A percentile compares a stretch with the other conserved stretches of the same genome.
phyloP scores from a whole-genome alignment of 2,797 vertebrate genomes.

The Harpagifer antarcticus region DNA sequence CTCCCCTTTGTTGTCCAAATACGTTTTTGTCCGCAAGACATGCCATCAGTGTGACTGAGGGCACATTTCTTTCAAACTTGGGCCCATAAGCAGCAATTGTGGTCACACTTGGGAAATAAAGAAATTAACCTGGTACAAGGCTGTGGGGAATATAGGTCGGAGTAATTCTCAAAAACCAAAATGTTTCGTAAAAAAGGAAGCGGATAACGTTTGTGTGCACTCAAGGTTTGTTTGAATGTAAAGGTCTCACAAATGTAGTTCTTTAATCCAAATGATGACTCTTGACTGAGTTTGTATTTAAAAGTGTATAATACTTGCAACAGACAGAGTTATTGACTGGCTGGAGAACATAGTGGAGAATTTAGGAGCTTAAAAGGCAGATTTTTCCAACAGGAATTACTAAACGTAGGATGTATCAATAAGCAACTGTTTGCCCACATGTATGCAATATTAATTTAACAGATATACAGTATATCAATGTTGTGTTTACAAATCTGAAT shows the following conservation, averaged over 20 bases:
- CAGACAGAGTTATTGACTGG: neutral
- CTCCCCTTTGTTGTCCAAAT: conserved; percentile 62
- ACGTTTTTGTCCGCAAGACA: conserved; percentile 61
- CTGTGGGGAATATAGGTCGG: conserved; percentile 42
- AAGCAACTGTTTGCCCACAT: too few relatives aligned
- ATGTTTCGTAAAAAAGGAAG: neutral
- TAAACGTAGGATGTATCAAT: neutral
- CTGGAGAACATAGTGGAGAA: neutral
- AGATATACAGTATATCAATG: too few relatives aligned
- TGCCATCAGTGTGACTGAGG: conserved; percentile 44
- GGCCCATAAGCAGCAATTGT: conserved; percentile 20
- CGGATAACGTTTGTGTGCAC: neutral
- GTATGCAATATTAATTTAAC: neutral
- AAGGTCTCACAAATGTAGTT: neutral
- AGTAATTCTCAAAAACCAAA: conserved; percentile 14
- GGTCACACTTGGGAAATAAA: conserved; percentile 21
- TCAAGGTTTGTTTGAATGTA: conserved; percentile 1
- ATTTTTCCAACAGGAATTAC: neutral
- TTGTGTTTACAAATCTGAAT: neutral
- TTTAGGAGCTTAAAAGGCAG: neutral
- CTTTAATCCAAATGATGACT: neutral
- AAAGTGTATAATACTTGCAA: neutral
- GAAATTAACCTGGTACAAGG: neutral
- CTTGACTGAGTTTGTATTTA: too few relatives aligned
- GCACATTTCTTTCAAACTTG: conserved; percentile 37